Conservation (phyloP, 2,888 invertebrate species). For the Trisateles emortualis region DNA sequence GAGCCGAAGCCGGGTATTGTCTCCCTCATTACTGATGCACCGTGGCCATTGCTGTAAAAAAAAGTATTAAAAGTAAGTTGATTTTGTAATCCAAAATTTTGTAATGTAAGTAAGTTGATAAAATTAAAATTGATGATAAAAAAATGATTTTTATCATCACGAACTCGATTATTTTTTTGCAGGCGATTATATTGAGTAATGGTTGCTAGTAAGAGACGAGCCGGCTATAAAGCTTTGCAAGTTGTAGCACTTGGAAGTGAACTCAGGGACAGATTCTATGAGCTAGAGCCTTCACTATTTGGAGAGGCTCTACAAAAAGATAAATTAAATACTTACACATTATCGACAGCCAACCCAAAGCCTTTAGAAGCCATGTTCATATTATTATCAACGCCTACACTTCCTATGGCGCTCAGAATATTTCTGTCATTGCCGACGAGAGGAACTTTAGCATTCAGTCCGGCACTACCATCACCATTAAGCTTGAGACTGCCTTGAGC, state of each 20-base stretch:
- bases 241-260: too few relatives aligned
- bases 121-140: too few relatives aligned
- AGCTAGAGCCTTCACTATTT: too few relatives aligned
- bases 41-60: constrained; percentile 52
- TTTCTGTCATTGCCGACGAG: constrained; percentile 35
- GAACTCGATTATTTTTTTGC: too few relatives aligned
- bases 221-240: too few relatives aligned
- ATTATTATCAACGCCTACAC: constrained; percentile 8
- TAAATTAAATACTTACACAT: constrained; percentile 9
- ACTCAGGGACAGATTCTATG: too few relatives aligned
- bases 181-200: too few relatives aligned
- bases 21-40: constrained; percentile 46
- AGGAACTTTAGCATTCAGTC: constrained; percentile 28
- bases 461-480: constrained; percentile 32
- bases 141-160: too few relatives aligned
- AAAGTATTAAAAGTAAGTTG: not conserved
- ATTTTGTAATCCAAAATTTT: too few relatives aligned
- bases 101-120: too few relatives aligned
- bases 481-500: constrained; percentile 23
- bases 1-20: constrained; percentile 54
- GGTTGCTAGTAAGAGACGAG: too few relatives aligned
- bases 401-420: constrained; percentile 31
- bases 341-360: constrained; percentile 25
- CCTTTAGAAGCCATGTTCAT: constrained; percentile 16
- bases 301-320: not conserved